Conservation (phyloP, 1,140 invertebrate species). For the Limonius californicus region DNA sequence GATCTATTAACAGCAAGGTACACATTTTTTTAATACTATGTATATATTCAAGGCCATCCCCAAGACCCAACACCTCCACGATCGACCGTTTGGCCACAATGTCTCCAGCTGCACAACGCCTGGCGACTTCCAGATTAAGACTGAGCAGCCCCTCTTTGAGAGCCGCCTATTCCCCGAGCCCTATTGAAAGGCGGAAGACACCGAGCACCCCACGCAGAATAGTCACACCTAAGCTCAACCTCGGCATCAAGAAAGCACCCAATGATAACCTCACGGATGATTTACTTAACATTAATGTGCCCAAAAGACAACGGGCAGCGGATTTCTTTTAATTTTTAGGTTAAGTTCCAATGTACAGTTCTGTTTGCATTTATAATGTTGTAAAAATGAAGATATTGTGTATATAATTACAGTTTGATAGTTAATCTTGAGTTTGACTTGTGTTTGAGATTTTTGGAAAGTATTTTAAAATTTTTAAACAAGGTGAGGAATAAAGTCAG, state of each 20-base stretch:
- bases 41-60: conserved; percentile 50
- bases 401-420: too few species aligned
- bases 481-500: too few species aligned
- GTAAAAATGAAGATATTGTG: too few species aligned
- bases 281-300: conserved; percentile 68
- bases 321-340: conserved; percentile 63
- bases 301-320: conserved; percentile 59
- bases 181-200: conserved; percentile 49
- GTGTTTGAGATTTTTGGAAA: too few species aligned
- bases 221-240: conserved; percentile 29
- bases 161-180: conserved; percentile 42
- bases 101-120: conserved; percentile 87
- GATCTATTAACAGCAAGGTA: background rate
- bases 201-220: conserved; percentile 38
- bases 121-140: conserved; percentile 61
- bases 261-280: conserved; percentile 67
- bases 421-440: too few species aligned
- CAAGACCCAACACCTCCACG: conserved; percentile 55
- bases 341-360: too few species aligned
- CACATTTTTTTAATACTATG: background rate
- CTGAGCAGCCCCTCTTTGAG: conserved; percentile 45
- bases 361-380: too few species aligned
- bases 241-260: conserved; percentile 36
- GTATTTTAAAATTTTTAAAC: too few species aligned
- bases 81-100: conserved; percentile 81